Conservation (phyloP, 2,113 vertebrate species). For the Xenotilapia flavipinnis region DNA sequence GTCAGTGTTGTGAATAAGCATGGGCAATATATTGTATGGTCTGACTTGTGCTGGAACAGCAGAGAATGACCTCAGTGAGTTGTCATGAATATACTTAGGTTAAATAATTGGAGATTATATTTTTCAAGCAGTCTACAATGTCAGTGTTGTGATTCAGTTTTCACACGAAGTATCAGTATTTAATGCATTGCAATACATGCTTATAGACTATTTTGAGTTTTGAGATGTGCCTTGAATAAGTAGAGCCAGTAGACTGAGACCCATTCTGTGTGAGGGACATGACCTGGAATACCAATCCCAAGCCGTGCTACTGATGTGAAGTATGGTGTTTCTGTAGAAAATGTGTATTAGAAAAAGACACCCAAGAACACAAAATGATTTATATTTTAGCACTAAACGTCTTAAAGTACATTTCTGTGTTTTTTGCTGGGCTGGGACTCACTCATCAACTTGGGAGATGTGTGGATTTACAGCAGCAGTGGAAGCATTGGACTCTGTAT, state of each 20-base stretch:
- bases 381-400: not conserved
- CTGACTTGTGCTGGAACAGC: slow-evolving; percentile 21
- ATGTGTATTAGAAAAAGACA: not conserved
- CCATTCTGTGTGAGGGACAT: slow-evolving; percentile 58
- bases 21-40: not conserved
- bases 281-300: slow-evolving; percentile 69
- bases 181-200: slow-evolving; percentile 62
- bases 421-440: not conserved
- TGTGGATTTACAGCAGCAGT: slow-evolving; percentile 31
- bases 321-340: not conserved
- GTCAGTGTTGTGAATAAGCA: slow-evolving; percentile 16
- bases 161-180: slow-evolving; percentile 27
- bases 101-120: slow-evolving; percentile 4
- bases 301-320: not conserved
- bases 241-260: slow-evolving; percentile 2
- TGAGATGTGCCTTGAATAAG: slow-evolving; percentile 70
- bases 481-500: slow-evolving; percentile 22
- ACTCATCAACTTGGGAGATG: slow-evolving; percentile 5
- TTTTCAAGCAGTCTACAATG: not conserved
- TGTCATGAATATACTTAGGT: slow-evolving; percentile 59
- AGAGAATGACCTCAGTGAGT: slow-evolving; percentile 37
- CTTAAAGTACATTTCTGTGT: not conserved
- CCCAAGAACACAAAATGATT: not conserved
- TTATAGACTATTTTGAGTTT: slow-evolving; percentile 55
- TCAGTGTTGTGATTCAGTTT: slow-evolving; percentile 36